phyloP scores from a whole-genome alignment of 2,113 vertebrate genomes.

The Alethe castanea region DNA sequence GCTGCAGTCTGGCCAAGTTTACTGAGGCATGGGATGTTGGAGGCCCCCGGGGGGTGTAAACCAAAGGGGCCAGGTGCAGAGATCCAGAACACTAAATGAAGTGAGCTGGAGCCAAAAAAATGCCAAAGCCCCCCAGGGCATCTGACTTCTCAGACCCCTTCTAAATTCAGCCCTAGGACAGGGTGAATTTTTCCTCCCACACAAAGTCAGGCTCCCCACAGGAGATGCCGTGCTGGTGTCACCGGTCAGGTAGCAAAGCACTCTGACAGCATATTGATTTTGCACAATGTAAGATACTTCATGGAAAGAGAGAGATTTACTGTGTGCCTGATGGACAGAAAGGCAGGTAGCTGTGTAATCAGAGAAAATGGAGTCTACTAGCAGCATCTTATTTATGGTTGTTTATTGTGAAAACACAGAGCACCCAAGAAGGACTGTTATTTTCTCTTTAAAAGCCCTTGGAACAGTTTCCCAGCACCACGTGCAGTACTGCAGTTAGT shows the following conservation, averaged over 20 bases:
- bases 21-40: not conserved
- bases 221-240: not conserved
- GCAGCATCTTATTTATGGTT: slow-evolving; percentile 35
- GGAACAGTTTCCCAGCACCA: not conserved
- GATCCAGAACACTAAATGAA: not conserved
- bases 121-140: not conserved
- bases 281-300: not conserved
- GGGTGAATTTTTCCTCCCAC: not conserved
- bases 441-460: slow-evolving; percentile 33
- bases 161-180: not conserved
- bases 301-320: slow-evolving; percentile 30
- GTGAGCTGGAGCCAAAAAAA: not conserved
- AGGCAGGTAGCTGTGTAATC: slow-evolving; percentile 54
- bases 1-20: not conserved
- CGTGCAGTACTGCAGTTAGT: not conserved
- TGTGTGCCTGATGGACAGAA: slow-evolving; percentile 36
- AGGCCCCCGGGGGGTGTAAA: not conserved
- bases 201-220: not conserved
- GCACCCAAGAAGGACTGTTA: slow-evolving; percentile 15
- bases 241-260: not conserved
- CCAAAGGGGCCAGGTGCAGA: not conserved
- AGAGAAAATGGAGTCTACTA: slow-evolving; percentile 60
- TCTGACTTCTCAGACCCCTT: not conserved
- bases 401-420: slow-evolving; percentile 47
- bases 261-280: slow-evolving; percentile 46